These are phyloP conservation scores for Orchesella flavescens DNA, from an alignment of 2,888 invertebrate genomes.

Conservation along the genomic window DNA sequence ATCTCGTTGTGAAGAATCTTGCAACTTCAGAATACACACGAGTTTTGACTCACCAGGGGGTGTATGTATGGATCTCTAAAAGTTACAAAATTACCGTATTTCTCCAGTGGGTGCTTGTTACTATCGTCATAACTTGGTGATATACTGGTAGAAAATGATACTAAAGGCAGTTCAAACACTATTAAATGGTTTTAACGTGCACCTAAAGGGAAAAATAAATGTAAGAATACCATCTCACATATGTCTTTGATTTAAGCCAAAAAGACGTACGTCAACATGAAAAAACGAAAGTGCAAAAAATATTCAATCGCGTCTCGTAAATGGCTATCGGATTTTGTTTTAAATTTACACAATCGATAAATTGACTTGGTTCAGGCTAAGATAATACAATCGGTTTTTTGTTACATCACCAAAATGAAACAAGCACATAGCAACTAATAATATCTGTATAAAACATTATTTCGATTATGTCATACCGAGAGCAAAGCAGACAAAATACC, in stretches of 20 bases:
- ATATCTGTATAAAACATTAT: too few species aligned
- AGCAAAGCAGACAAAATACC: too few species aligned
- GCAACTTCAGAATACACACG: not conserved
- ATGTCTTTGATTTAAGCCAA: not conserved
- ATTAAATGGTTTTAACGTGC: not conserved
- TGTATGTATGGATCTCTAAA: constrained; percentile 37
- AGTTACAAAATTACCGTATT: constrained; percentile 47
- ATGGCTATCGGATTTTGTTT: too few species aligned
- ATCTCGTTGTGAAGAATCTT: not conserved
- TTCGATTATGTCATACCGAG: too few species aligned
- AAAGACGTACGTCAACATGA: not conserved
- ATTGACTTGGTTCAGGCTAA: too few species aligned
- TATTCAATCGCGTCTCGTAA: too few species aligned
- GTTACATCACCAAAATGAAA: too few species aligned
- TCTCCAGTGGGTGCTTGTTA: constrained; percentile 60
- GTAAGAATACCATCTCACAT: not conserved
- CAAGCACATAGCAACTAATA: too few species aligned
- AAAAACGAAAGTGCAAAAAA: not conserved
- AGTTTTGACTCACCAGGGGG: constrained; percentile 45
- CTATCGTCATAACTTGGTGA: constrained; percentile 58
- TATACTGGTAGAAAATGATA: constrained; percentile 31
- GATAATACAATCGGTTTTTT: too few species aligned
- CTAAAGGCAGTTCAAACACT: not conserved
- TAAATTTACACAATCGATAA: too few species aligned
- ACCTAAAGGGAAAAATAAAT: not conserved